phyloP scores from a whole-genome alignment of 30 jellyfish, hydroid and myxozoan genomes.

The Catostylus mosaicus region DNA sequence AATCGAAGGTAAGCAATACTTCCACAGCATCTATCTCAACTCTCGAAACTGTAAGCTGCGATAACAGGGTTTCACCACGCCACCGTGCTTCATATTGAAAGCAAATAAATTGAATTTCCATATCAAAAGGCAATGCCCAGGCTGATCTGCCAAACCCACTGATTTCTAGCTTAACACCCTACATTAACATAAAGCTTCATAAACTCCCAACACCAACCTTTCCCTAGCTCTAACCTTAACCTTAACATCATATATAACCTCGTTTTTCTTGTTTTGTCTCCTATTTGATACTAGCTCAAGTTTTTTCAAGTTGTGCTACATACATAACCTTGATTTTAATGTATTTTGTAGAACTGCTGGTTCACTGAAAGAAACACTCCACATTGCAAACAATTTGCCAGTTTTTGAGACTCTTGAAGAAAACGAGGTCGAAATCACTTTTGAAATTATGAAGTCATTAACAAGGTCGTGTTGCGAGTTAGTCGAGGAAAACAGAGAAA shows the following conservation, averaged over 20 bases:
- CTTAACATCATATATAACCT: too few species aligned
- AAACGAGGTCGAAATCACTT: conserved; percentile 30
- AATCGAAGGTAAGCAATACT: conserved; percentile 19
- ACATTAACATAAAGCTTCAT: not conserved
- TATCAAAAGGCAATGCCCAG: not conserved
- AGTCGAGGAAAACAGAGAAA: conserved; percentile 23
- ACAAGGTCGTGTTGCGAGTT: conserved; percentile 3
- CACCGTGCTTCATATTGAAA: not conserved
- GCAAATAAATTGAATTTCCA: not conserved
- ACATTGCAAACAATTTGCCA: not conserved
- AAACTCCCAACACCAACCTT: too few species aligned
- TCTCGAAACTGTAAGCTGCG: too few species aligned
- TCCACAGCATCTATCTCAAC: too few species aligned
- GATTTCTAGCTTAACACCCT: not conserved
- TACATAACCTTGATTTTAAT: not conserved
- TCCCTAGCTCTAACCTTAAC: too few species aligned
- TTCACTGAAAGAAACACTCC: conserved; percentile 12
- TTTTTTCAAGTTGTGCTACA: not conserved
- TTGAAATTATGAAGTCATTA: conserved; percentile 15
- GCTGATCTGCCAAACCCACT: not conserved
- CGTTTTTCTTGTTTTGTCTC: too few species aligned
- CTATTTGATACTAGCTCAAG: not conserved
- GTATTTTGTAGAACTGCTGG: not conserved
- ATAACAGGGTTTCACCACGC: not conserved
- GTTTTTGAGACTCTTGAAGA: conserved; percentile 14